Conservation (phyloP, 2,888 invertebrate genomes). For the Nemotelus nigrinus region DNA sequence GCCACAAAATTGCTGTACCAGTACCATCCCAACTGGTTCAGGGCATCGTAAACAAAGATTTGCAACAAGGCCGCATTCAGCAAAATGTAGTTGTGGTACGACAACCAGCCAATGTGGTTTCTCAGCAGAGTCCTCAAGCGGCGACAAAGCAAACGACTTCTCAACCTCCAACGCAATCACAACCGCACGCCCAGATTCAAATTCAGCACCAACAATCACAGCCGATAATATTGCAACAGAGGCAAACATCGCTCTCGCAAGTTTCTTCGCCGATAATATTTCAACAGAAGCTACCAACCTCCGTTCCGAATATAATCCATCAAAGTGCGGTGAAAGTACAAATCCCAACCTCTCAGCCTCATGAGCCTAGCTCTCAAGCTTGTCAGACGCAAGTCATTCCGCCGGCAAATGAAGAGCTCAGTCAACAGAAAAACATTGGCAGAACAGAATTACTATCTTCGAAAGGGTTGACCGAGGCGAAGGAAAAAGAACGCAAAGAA, state of each 20-base stretch:
- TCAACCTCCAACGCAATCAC: slow-evolving; percentile 18
- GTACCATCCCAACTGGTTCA: slow-evolving; percentile 41
- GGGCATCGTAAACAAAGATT: slow-evolving; percentile 40
- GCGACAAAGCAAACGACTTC: slow-evolving; percentile 10
- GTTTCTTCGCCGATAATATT: slow-evolving; percentile 21
- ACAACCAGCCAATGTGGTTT: slow-evolving; percentile 37
- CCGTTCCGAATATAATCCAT: slow-evolving; percentile 4
- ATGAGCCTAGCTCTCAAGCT: slow-evolving; percentile 3
- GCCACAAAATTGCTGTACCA: slow-evolving; percentile 39
- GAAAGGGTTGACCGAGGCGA: neutral
- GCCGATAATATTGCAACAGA: slow-evolving; percentile 30
- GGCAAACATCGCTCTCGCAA: slow-evolving; percentile 9
- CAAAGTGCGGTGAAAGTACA: slow-evolving; percentile 29
- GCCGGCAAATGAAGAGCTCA: slow-evolving; percentile 2
- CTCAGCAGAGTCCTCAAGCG: slow-evolving; percentile 30
- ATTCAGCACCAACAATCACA: slow-evolving; percentile 44
- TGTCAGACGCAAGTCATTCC: neutral
- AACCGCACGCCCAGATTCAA: slow-evolving; percentile 39
- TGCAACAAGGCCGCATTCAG: slow-evolving; percentile 35
- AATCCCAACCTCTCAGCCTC: slow-evolving; percentile 34
- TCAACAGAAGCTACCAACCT: slow-evolving; percentile 22
- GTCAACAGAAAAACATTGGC: neutral
- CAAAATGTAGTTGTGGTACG: slow-evolving; percentile 49
- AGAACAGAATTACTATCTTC: neutral
- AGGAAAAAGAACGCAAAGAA: neutral